Conservation (phyloP, 1,140 invertebrate species). For the Cotesia vestalis region DNA sequence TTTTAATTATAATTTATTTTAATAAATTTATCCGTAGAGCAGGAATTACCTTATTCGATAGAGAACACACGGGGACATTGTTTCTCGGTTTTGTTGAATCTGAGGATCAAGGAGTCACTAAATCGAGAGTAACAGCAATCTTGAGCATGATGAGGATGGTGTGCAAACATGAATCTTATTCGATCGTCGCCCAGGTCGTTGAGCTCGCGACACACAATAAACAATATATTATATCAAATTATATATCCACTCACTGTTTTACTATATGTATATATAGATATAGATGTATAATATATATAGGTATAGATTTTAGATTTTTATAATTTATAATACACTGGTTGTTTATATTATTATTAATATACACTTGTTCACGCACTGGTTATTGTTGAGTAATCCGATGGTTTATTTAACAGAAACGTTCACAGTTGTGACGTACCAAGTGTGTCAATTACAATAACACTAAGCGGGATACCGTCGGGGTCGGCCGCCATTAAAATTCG, state of each 20-base stretch:
- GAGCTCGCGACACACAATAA: slow-evolving; percentile 18
- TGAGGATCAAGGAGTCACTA: slow-evolving; percentile 41
- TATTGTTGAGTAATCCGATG: slow-evolving; percentile 17
- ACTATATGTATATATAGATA: too few relatives aligned
- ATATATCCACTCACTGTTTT: too few relatives aligned
- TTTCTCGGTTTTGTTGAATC: slow-evolving; percentile 34
- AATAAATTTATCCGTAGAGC: too few relatives aligned
- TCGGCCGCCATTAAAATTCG: slow-evolving; percentile 63
- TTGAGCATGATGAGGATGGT: slow-evolving; percentile 47
- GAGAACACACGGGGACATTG: slow-evolving; percentile 35
- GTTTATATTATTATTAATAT: background rate
- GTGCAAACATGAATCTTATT: slow-evolving; percentile 22
- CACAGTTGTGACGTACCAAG: slow-evolving; percentile 33
- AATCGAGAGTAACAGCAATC: slow-evolving; percentile 50
- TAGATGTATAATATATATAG: too few relatives aligned
- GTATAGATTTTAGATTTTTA: too few relatives aligned
- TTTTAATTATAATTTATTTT: too few relatives aligned
- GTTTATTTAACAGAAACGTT: background rate
- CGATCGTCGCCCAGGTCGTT: background rate
- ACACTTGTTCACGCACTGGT: background rate
- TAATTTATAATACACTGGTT: too few relatives aligned
- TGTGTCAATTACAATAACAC: slow-evolving; percentile 57
- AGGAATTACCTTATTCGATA: slow-evolving; percentile 35
- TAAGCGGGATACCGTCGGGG: slow-evolving; percentile 47
- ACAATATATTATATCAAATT: slow-evolving; percentile 3